Conservation (phyloP, 2,113 vertebrate genomes). For the Mobula birostris region DNA sequence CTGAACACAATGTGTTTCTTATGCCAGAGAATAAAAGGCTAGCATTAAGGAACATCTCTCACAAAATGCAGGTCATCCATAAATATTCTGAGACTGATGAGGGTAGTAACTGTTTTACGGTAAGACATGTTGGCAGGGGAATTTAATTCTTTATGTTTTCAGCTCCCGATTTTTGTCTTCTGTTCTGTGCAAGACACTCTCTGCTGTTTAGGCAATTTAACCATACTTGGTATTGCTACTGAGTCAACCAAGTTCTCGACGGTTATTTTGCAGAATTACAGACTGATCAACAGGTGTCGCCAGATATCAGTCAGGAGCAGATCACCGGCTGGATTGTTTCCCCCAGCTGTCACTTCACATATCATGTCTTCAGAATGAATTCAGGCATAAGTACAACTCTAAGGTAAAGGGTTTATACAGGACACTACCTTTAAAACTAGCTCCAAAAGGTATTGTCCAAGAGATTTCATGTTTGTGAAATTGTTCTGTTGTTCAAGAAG, state of each 20-base stretch:
- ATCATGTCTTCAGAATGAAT: no score
- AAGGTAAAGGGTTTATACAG: no score
- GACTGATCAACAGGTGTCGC: neutral
- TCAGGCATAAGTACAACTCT: no score
- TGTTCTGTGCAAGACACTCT: neutral
- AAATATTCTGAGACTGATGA: neutral
- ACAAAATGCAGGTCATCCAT: no score
- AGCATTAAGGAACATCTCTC: neutral
- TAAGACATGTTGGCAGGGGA: neutral
- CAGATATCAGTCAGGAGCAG: conserved; percentile 6
- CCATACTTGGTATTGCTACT: neutral
- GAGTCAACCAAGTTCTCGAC: neutral
- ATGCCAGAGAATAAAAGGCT: neutral
- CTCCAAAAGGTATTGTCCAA: no score
- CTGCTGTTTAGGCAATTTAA: neutral
- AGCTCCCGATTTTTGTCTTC: no score
- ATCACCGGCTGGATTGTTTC: neutral
- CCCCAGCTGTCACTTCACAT: neutral
- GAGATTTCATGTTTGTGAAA: no score
- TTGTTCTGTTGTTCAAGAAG: no score
- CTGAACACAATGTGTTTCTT: neutral
- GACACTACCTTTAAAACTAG: no score
- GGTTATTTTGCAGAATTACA: neutral
- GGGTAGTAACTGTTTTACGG: neutral
- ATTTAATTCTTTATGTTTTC: neutral